Percentiles rank a stretch among this genome's conserved stretches.
phyloP scores from a whole-genome alignment of 2,888 invertebrate species.

The Drosophila fulvimacula region DNA sequence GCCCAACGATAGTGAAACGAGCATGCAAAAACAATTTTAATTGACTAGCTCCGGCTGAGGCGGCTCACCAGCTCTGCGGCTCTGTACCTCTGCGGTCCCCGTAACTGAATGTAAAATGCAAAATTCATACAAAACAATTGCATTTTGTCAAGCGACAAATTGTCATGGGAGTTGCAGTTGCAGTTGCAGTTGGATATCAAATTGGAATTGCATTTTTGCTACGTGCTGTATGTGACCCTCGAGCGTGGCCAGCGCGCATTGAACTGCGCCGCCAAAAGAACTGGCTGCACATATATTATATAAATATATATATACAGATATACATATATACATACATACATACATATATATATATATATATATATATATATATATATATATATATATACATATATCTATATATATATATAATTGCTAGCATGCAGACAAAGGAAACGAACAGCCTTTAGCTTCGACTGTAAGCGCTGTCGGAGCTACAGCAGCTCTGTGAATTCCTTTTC shows the following conservation, averaged over 20 bases:
- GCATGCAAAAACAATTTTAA: conserved; percentile 77
- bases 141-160: conserved; percentile 76
- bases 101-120: conserved; percentile 50
- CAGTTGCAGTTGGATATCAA: conserved; percentile 25
- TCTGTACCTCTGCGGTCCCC: conserved; percentile 12
- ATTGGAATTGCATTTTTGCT: conserved; percentile 43
- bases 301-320: conserved; percentile 10
- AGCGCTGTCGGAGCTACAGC: conserved; percentile 17
- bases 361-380: conserved; percentile 14
- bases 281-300: conserved; percentile 30
- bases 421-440: conserved; percentile 31
- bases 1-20: conserved; percentile 75
- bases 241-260: conserved; percentile 62
- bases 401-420: conserved; percentile 30
- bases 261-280: conserved; percentile 61
- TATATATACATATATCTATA: background rate
- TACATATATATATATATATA: conserved; percentile 12
- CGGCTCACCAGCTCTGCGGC: background rate
- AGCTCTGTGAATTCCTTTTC: conserved; percentile 52
- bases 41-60: conserved; percentile 55
- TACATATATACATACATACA: background rate
- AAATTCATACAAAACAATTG: conserved; percentile 73
- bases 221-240: conserved; percentile 67
- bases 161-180: conserved; percentile 71
- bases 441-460: conserved; percentile 12